These are phyloP conservation scores for Proisotoma minuta DNA, from an alignment of 2,888 invertebrate genomes.

Conservation along the genomic window DNA sequence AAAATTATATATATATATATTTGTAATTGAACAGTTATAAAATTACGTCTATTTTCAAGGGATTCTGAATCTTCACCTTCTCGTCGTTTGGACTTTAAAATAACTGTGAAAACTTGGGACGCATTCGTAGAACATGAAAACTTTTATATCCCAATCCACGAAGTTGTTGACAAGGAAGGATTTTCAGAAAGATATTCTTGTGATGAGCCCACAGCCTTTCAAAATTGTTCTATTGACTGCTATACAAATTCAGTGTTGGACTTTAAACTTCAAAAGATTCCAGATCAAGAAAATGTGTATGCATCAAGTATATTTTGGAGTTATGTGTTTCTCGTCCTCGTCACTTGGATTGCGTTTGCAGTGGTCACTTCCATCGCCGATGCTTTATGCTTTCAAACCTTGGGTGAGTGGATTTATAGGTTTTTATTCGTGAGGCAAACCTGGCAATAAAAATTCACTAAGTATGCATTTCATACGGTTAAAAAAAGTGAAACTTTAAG, in stretches of 20 bases:
- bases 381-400: constrained; percentile 78
- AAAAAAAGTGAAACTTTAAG: no score
- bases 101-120: neutral
- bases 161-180: constrained; percentile 1
- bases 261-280: neutral
- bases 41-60: no score
- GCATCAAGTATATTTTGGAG: constrained; percentile 62
- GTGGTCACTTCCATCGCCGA: constrained; percentile 83
- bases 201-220: neutral
- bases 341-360: constrained; percentile 78
- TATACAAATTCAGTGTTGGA: constrained; percentile 19
- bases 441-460: no score
- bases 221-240: constrained; percentile 29
- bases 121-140: neutral
- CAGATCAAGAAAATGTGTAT: neutral
- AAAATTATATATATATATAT: no score
- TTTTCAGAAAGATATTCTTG: constrained; percentile 15
- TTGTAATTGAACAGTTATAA: no score
- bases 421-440: no score
- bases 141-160: constrained; percentile 12
- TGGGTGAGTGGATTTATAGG: constrained; percentile 58
- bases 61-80: no score
- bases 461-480: no score
- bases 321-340: constrained; percentile 68
- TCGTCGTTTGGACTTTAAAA: no score